phyloP scores from a whole-genome alignment of 2,888 invertebrate species.

The Cremastinae sp. region DNA sequence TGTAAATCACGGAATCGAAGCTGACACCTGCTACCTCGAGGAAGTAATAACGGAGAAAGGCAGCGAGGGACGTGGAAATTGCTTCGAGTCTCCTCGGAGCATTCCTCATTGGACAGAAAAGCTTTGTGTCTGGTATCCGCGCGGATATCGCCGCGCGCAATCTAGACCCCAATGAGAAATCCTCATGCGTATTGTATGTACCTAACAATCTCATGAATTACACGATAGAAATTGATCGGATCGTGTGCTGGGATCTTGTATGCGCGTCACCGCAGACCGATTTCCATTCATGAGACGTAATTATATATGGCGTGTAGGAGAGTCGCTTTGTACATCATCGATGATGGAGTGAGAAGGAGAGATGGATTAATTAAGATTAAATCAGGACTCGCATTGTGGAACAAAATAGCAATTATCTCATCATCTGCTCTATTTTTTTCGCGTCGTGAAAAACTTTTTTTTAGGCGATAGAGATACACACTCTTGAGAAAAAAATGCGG shows the following conservation, averaged over 20 bases:
- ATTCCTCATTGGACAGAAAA: slow-evolving; percentile 19
- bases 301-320: slow-evolving; percentile 12
- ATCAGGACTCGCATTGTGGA: too few relatives aligned
- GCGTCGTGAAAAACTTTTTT: neutral
- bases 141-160: neutral
- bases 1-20: too few relatives aligned
- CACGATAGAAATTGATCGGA: slow-evolving; percentile 15
- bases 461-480: neutral
- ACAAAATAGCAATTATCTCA: neutral
- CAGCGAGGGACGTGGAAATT: neutral
- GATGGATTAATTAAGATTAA: neutral
- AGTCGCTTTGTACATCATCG: neutral
- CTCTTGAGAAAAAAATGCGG: slow-evolving; percentile 18
- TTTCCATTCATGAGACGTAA: slow-evolving; percentile 30
- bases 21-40: slow-evolving; percentile 15
- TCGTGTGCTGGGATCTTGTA: neutral
- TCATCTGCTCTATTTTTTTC: neutral
- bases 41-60: neutral
- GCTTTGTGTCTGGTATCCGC: neutral
- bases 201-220: slow-evolving; percentile 21
- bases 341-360: neutral
- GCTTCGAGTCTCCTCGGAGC: too few relatives aligned
- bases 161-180: slow-evolving; percentile 23
- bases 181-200: slow-evolving; percentile 24
- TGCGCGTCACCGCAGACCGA: slow-evolving; percentile 12